A percentile compares a stretch with the other conserved stretches of the same genome.
Conservation (phyloP, 2,797 vertebrate genomes). For the Schizothorax lantsangensis region DNA sequence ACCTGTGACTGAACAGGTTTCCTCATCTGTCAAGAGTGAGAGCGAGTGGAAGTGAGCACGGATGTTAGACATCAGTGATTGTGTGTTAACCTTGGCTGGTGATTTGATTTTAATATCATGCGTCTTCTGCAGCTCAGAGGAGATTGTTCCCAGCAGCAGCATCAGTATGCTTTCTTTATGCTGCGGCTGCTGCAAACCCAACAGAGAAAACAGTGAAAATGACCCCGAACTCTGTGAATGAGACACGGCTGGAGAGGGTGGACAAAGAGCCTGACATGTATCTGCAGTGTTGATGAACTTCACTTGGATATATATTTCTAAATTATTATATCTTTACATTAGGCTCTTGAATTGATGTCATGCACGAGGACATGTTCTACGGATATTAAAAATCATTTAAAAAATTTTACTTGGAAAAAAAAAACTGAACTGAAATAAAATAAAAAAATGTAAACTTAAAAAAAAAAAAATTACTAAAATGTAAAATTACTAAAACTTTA, state of each 20-base stretch:
- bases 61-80: background rate
- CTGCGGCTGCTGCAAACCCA: slow-evolving; percentile 8
- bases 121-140: background rate
- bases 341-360: background rate
- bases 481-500: background rate
- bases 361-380: background rate
- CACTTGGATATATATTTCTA: background rate
- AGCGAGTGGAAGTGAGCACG: background rate
- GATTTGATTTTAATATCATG: background rate
- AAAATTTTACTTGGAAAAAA: background rate
- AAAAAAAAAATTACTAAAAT: too few relatives aligned
- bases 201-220: background rate
- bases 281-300: background rate
- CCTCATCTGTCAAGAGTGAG: background rate
- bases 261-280: background rate
- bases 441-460: background rate
- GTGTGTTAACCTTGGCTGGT: background rate
- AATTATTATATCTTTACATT: background rate
- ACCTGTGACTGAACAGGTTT: background rate
- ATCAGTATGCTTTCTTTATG: background rate
- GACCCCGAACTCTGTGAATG: background rate
- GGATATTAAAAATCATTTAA: background rate
- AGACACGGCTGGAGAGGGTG: background rate
- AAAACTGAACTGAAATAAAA: background rate
- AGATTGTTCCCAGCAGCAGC: background rate